phyloP scores from a whole-genome alignment of 2,113 vertebrate genomes.

The Sturnus vulgaris region DNA sequence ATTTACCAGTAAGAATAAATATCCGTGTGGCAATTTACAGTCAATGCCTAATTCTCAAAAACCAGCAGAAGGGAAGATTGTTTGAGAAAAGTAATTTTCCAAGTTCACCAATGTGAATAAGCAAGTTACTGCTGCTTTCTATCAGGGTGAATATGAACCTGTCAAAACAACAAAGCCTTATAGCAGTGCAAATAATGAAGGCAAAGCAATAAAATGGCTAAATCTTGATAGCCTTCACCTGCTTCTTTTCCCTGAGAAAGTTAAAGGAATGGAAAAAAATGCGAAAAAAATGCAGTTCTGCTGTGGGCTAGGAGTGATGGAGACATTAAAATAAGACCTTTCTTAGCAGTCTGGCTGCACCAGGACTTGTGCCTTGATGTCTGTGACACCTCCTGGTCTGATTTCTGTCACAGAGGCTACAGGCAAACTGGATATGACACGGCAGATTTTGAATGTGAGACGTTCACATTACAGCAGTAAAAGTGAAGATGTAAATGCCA shows the following conservation, averaged over 20 bases:
- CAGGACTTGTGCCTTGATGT: background rate
- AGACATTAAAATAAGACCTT: background rate
- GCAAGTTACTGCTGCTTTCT: background rate
- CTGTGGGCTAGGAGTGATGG: background rate
- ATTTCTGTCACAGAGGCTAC: background rate
- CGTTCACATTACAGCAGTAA: background rate
- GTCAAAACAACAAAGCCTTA: constrained; percentile 25
- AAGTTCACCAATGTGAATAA: constrained; percentile 3
- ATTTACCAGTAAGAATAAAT: background rate
- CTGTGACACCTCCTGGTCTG: background rate
- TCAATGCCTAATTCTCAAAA: background rate
- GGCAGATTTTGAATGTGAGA: background rate
- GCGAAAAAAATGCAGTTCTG: background rate
- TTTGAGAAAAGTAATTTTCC: constrained; percentile 35
- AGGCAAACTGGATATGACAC: background rate
- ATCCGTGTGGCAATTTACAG: background rate
- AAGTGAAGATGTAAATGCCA: background rate
- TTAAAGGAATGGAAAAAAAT: background rate
- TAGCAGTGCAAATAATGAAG: background rate
- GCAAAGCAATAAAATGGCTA: background rate
- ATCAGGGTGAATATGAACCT: background rate
- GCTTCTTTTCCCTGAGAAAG: background rate
- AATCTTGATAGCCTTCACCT: background rate
- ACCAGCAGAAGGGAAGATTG: background rate
- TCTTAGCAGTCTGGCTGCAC: background rate